Base-by-base conservation (phyloP, 2,797 vertebrate genomes). In the Gobionotothen gibberifrons region DNA sequence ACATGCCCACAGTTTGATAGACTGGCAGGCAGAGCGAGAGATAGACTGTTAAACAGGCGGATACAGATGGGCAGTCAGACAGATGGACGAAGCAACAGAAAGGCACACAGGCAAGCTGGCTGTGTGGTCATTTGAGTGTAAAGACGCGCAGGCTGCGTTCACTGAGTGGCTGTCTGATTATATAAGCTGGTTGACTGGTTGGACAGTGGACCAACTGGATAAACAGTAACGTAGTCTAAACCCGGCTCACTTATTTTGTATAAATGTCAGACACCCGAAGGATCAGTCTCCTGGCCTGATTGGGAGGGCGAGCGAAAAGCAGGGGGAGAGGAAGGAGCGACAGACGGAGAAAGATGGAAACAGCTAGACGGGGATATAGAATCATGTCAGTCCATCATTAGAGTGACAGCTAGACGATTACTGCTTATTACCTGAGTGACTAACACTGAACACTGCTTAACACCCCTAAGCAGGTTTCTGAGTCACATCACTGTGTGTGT, bases 221-320 rank as follows among this genome's bases (percentile, higher is more conserved):
- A 61, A 86, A 83, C 12, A 32, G 74, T 79, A 72, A 69, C 68
- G 78, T 70, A 72, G 64, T 82, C 51, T 71, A 76, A 85, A 83
- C 67, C 36, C 21, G 22, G 63, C 69, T 70, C 46, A 51, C 74
- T 81, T 82, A 75, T 77, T 85, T 89, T 78, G 44, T 66, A 65
- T 85, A 79, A 87, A 88, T 88, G 83, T 88, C 82, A 87, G 83
- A 85, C 74, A 82, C 74, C 69, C n/a, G 56, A 56, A 73, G 69
- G 77, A 87, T 79, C 78, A 72, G 63, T 53, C 56, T 55, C 60
- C 52, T 57, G 68, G 10, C 61, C 61, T 75, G 71, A 67, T 68
- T 59, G 60, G 22, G 68, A 73, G 46, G n/a, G 48, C 56, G 59
- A 54, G 62, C 0, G 21, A 10, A 57, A 54, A 48, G 68, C 32